Conservation (phyloP, 2,888 invertebrate species). For the Agriopis aurantiaria region DNA sequence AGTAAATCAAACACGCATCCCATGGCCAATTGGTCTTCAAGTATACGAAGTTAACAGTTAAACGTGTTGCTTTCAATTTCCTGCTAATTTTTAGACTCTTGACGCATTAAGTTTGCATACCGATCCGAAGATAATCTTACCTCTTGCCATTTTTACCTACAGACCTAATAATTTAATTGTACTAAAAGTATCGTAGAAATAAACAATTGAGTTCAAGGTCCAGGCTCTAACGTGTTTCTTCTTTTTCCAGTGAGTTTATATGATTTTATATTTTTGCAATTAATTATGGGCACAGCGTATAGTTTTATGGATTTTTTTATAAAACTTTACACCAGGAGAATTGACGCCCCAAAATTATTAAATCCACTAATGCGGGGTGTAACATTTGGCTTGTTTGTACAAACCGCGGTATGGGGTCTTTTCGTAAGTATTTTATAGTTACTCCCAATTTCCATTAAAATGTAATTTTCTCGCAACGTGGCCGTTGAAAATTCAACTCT, state of each 20-base stretch:
- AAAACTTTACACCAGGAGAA: slow-evolving; percentile 68
- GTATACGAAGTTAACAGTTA: too few relatives aligned
- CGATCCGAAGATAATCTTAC: too few relatives aligned
- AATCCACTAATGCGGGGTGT: slow-evolving; percentile 71
- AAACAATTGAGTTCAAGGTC: too few relatives aligned
- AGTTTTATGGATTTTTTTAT: slow-evolving; percentile 76
- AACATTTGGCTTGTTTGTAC: slow-evolving; percentile 63
- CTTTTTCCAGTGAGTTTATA: slow-evolving; percentile 63
- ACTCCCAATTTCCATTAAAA: background rate
- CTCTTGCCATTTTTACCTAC: too few relatives aligned
- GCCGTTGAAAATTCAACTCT: background rate
- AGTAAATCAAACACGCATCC: too few relatives aligned
- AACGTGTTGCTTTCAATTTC: too few relatives aligned
- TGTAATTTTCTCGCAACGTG: too few relatives aligned
- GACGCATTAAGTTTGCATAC: too few relatives aligned
- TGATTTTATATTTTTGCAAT: slow-evolving; percentile 61
- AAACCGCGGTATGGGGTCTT: slow-evolving; percentile 61
- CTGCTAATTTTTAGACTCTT: too few relatives aligned
- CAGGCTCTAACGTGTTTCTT: background rate
- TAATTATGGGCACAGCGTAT: slow-evolving; percentile 66
- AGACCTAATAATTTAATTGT: too few relatives aligned
- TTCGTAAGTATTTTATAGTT: slow-evolving; percentile 58
- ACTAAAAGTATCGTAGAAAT: too few relatives aligned
- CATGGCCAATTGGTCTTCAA: too few relatives aligned
- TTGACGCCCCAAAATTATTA: slow-evolving; percentile 59